Base-by-base conservation (phyloP, 2,113 vertebrate species). In the Neopipo cinnamomea region DNA sequence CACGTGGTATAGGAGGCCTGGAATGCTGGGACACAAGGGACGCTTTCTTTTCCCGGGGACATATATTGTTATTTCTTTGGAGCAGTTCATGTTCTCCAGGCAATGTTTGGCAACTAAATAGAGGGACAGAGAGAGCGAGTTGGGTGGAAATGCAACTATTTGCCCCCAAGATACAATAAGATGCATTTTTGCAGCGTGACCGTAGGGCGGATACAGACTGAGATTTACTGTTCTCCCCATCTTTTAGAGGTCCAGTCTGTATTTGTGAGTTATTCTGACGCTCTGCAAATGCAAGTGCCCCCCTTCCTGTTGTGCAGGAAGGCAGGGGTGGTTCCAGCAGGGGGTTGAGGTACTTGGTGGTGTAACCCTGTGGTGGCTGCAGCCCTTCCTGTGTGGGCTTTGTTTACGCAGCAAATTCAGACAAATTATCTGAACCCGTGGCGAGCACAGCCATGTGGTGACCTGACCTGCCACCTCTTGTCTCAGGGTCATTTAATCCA, bases 391-490 rank as follows among this genome's bases (percentile, higher is more conserved):
- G 80, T 91, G 86, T 37, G 91, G 91, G 80, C 44, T 93, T 71
- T 95, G 91, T 93, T 96, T 95, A 56, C 18, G 47, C 73, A 93
- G 52, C 65, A 35, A 50, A 61, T 91, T 95, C 41, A 96, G 83
- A 75, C 94, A 91, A 95, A 92, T 89, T 47, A 84, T 23, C 21
- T 68, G 84, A 84, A n/a, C 76, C 72, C 56, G 6, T 85, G 53
- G 15, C 0, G 23, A 66, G 6, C 21, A 3, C 49, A 27, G 1
- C 66, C 93, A 67, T 80, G 22, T 2, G 79, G 85, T 58, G 35
- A 18, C 37, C 59, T 91, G 79, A 12, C 59, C 33, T 18, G 0
- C 14, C 58, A 50, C 52, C 17, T 2, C 84, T 49, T 22, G 13
- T 37, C 65, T 79, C 49, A 24, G 59, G 14, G 63, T 39, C 55